Evolutionary conservation across 2,113 vertebrate genomes (phyloP).

Genomic region (Mystacornis crossleyi): DNA sequence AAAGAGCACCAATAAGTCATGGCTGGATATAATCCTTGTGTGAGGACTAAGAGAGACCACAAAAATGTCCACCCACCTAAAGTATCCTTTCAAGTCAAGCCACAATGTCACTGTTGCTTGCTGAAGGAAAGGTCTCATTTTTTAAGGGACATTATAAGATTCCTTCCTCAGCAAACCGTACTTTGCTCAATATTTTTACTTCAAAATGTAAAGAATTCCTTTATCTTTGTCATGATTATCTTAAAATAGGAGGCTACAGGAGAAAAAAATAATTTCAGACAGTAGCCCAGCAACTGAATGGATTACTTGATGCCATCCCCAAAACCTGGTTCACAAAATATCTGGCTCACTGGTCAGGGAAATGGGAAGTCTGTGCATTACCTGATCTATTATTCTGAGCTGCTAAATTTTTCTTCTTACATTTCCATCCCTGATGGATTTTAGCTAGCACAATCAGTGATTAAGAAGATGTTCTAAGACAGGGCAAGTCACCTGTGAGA

Average conservation of each 20-base stretch:
- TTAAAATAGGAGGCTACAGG: background rate
- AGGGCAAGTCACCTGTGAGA: background rate
- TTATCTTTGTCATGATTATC: background rate
- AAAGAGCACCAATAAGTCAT: background rate
- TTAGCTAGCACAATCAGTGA: background rate
- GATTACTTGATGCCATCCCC: background rate
- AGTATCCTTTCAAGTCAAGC: background rate
- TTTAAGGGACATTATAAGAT: background rate
- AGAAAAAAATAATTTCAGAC: background rate
- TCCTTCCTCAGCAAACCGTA: background rate
- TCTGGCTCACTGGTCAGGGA: slow-evolving; percentile 27
- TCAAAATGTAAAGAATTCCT: background rate
- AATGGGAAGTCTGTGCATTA: slow-evolving; percentile 5
- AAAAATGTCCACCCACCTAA: background rate
- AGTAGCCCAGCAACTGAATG: background rate
- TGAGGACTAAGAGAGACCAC: background rate
- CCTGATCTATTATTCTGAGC: slow-evolving; percentile 30
- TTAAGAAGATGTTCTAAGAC: background rate
- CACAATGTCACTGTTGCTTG: background rate
- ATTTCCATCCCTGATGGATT: background rate
- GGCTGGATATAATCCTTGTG: background rate
- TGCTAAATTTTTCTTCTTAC: background rate
- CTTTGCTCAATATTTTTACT: background rate
- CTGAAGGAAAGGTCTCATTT: background rate
- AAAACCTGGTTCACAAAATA: slow-evolving; percentile 27